Conservation (phyloP, 2,113 vertebrate species). For the Harpagus bidentatus region DNA sequence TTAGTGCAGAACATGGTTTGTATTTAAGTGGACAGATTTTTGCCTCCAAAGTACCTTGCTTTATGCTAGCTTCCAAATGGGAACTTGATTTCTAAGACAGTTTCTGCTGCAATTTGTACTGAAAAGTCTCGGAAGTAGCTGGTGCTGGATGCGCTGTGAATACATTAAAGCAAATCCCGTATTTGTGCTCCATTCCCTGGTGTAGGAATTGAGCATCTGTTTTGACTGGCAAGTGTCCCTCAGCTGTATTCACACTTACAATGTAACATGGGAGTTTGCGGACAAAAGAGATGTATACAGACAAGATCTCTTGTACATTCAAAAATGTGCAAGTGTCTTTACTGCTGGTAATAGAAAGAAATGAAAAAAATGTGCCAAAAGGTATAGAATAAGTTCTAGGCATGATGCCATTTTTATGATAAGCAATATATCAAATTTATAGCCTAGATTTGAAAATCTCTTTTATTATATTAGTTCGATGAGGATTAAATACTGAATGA, state of each 20-base stretch:
- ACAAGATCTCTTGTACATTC: not conserved
- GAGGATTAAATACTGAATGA: not conserved
- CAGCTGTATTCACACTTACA: constrained; percentile 15
- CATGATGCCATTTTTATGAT: not conserved
- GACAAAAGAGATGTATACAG: not conserved
- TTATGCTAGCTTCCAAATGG: not conserved
- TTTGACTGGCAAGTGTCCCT: constrained; percentile 39
- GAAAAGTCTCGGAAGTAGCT: not conserved
- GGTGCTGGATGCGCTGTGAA: not conserved
- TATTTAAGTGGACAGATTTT: not conserved
- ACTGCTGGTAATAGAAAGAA: not conserved
- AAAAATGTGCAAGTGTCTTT: not conserved
- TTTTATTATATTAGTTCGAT: not conserved
- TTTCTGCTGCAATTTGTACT: not conserved
- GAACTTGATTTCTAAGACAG: not conserved
- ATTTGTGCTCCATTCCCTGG: not conserved
- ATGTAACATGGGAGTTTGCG: not conserved
- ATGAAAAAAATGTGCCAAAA: not conserved
- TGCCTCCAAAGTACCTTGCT: not conserved
- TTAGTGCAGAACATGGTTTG: not conserved
- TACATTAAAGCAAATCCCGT: not conserved
- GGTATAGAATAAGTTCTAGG: not conserved
- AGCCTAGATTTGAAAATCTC: not conserved
- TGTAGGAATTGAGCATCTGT: constrained; percentile 6
- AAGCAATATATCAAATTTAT: not conserved